Evolutionary conservation across 2,888 invertebrate genomes (phyloP).

Genomic region (Trachelus stipa): DNA sequence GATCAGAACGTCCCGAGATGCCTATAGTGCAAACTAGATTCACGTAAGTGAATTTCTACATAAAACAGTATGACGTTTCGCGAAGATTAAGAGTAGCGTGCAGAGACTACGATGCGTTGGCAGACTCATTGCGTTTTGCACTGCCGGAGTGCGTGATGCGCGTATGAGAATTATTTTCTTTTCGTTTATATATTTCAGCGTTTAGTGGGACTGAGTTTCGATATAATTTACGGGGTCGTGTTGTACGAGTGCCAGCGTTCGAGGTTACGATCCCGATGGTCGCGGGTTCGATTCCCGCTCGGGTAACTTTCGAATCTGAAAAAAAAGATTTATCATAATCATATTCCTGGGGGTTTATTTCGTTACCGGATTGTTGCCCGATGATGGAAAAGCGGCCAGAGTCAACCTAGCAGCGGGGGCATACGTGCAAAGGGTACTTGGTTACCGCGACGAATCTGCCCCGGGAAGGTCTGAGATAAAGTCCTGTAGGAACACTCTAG

Average conservation of each 20-base stretch:
- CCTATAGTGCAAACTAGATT: not conserved
- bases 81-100: not conserved
- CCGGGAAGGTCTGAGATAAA: slow-evolving; percentile 47
- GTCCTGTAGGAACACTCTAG: slow-evolving; percentile 39
- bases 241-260: slow-evolving; percentile 28
- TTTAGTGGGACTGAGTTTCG: not conserved
- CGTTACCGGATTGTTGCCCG: slow-evolving; percentile 25
- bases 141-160: not conserved
- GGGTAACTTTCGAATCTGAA: not conserved
- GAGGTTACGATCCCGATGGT: slow-evolving; percentile 33
- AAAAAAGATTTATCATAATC: not conserved
- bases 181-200: not conserved
- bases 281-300: slow-evolving; percentile 32
- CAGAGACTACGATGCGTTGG: not conserved
- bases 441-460: slow-evolving; percentile 35
- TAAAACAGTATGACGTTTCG: not conserved
- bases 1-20: not conserved
- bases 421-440: slow-evolving; percentile 37
- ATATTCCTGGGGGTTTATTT: not conserved
- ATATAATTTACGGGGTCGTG: not conserved
- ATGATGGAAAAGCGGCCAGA: slow-evolving; percentile 39
- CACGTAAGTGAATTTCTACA: not conserved
- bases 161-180: not conserved
- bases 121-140: not conserved
- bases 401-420: slow-evolving; percentile 45